Evolutionary conservation across 2,888 invertebrate genomes (phyloP).

Genomic region (Macrophya alboannulata): DNA sequence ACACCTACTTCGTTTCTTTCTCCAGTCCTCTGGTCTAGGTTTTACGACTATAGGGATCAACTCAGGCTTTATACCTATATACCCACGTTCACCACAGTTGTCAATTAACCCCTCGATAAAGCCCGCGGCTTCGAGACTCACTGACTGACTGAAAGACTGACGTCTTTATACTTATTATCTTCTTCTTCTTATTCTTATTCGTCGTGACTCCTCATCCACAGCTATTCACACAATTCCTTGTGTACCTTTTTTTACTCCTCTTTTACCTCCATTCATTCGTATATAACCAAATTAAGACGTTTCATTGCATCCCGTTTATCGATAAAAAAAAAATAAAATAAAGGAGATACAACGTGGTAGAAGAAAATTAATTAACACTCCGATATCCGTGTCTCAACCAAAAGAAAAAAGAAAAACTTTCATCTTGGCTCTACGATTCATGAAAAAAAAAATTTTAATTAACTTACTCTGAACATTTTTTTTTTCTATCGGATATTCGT

Average conservation of each 20-base stretch:
- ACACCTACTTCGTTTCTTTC: not conserved
- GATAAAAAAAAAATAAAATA: not conserved
- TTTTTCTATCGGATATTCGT: no score
- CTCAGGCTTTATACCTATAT: not conserved
- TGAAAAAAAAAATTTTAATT: not conserved
- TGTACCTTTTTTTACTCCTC: not conserved
- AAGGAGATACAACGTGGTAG: no score
- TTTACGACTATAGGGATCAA: conserved; percentile 4
- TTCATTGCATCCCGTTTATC: not conserved
- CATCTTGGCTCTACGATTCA: no score
- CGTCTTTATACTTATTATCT: conserved; percentile 23
- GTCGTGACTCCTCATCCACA: not conserved
- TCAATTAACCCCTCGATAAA: conserved; percentile 44
- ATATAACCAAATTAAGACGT: not conserved
- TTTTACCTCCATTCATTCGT: not conserved
- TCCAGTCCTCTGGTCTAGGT: not conserved
- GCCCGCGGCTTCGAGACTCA: not conserved
- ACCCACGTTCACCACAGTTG: conserved; percentile 3
- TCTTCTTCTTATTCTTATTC: not conserved
- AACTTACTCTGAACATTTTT: no score
- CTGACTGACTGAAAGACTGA: not conserved
- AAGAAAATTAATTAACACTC: not conserved
- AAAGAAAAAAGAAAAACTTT: no score
- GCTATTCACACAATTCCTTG: not conserved
- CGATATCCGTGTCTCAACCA: not conserved